Percentiles rank a stretch among this genome's conserved stretches.
These are phyloP conservation scores for Pristionchus arcanus DNA, from an alignment of 2,888 invertebrate species.

Conservation along the genomic window DNA sequence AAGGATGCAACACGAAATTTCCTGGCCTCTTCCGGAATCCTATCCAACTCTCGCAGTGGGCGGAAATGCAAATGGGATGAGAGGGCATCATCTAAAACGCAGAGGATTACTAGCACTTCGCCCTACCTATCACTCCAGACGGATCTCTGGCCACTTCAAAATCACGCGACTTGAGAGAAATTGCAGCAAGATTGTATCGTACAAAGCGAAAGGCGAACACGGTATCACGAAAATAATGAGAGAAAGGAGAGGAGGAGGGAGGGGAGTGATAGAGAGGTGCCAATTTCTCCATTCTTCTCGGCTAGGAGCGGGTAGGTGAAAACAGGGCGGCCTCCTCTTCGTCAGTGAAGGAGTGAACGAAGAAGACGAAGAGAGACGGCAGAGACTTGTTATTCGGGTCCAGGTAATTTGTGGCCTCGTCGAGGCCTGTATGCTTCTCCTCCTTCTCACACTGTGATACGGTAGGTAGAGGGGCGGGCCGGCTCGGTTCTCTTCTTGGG, in stretches of 20 bases:
- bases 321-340: conserved; percentile 20
- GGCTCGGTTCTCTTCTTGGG: not conserved
- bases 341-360: not conserved
- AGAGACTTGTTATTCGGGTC: conserved; percentile 54
- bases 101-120: not conserved
- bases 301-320: not conserved
- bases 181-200: conserved; percentile 38
- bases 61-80: conserved; percentile 34
- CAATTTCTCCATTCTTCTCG: conserved; percentile 33
- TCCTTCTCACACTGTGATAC: not conserved
- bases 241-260: not conserved
- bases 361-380: conserved; percentile 38
- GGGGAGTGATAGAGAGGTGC: conserved; percentile 49
- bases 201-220: not conserved
- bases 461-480: conserved; percentile 46
- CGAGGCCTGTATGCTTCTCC: not conserved
- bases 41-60: conserved; percentile 20
- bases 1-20: conserved; percentile 18
- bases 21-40: conserved; percentile 10
- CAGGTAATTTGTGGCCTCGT: conserved; percentile 54
- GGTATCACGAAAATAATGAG: conserved; percentile 23
- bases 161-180: not conserved
- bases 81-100: not conserved
- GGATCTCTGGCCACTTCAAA: not conserved
- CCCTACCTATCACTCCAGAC: not conserved